These are phyloP conservation scores for Oncorhynchus gorbuscha DNA, from an alignment of 2,113 vertebrate species.

Conservation along the genomic window DNA sequence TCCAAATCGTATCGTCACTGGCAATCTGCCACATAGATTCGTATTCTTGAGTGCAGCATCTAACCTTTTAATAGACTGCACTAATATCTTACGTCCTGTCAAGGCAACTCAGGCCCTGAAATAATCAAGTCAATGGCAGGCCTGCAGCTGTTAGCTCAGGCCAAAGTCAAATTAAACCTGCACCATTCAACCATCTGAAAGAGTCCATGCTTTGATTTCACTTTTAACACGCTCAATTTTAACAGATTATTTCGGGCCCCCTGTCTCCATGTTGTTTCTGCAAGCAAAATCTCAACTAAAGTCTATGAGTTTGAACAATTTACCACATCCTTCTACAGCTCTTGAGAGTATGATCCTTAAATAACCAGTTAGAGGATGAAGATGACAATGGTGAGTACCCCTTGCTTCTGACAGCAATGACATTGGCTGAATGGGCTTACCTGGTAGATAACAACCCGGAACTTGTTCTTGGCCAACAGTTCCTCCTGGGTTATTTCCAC, in stretches of 20 bases:
- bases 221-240: background rate
- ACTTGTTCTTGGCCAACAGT: constrained; percentile 95
- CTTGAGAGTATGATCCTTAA: background rate
- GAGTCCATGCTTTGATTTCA: background rate
- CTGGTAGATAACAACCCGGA: constrained; percentile 97
- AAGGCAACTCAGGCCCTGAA: constrained; percentile 64
- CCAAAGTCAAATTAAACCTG: constrained; percentile 44
- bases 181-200: background rate
- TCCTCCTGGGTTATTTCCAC: constrained; percentile 92
- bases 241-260: background rate
- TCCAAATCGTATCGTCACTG: constrained; percentile 44
- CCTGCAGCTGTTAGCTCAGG: constrained; percentile 51
- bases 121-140: constrained; percentile 57
- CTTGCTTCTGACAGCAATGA: background rate
- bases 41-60: constrained; percentile 39
- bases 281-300: background rate
- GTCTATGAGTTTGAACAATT: background rate
- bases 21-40: constrained; percentile 51
- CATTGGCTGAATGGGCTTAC: constrained; percentile 66
- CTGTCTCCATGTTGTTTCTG: background rate
- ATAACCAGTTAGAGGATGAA: background rate
- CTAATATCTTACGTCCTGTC: constrained; percentile 44
- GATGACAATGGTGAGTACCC: background rate
- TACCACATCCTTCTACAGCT: background rate
- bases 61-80: constrained; percentile 46